These are phyloP conservation scores for Gerris buenoi DNA, from an alignment of 1,140 invertebrate genomes.

Conservation along the genomic window DNA sequence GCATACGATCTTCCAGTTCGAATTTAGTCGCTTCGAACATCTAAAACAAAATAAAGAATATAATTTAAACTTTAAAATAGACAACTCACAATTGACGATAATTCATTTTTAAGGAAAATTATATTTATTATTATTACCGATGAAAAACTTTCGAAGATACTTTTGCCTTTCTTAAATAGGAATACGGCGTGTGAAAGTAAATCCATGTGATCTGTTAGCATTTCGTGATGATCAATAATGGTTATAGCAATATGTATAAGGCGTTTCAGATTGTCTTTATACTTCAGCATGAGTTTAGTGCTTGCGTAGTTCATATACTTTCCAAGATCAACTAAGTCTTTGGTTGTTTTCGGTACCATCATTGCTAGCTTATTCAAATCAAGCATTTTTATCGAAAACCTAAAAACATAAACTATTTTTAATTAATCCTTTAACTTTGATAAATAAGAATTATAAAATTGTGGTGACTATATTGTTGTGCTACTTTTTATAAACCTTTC, in stretches of 20 bases:
- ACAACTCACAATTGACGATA: too few species aligned
- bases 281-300: background rate
- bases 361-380: background rate
- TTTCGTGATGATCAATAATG: background rate
- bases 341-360: background rate
- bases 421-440: background rate
- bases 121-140: too few species aligned
- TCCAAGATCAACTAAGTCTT: background rate
- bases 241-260: background rate
- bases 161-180: background rate
- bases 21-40: constrained; percentile 3
- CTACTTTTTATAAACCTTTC: too few species aligned
- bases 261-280: background rate
- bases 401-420: background rate
- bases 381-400: background rate
- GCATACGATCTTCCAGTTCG: background rate
- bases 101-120: too few species aligned
- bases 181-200: background rate
- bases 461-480: too few species aligned
- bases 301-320: background rate
- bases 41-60: background rate
- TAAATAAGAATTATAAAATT: too few species aligned
- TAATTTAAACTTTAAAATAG: too few species aligned
- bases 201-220: background rate
- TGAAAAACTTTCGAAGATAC: background rate